These are phyloP conservation scores for Vidua macroura DNA, from an alignment of 2,113 vertebrate genomes.

Conservation along the genomic window DNA sequence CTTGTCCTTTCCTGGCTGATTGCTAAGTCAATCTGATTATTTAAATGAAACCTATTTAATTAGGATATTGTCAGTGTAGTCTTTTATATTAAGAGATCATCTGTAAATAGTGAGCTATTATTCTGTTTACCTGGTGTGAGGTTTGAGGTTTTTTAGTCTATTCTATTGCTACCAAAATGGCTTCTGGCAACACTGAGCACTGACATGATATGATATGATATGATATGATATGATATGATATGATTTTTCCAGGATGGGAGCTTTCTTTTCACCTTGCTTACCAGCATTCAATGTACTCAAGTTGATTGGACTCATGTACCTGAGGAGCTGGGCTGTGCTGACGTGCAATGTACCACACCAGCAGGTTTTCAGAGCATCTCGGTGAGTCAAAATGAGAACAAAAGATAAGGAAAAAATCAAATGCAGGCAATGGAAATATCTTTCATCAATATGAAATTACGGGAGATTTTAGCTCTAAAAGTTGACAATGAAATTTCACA, in stretches of 20 bases:
- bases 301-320: slow-evolving; percentile 95
- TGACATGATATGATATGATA: not conserved
- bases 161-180: not conserved
- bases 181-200: not conserved
- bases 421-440: not conserved
- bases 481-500: not conserved
- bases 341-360: slow-evolving; percentile 98
- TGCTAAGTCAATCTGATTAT: not conserved
- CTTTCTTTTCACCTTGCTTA: slow-evolving; percentile 97
- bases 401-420: not conserved
- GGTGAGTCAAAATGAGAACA: slow-evolving; percentile 71
- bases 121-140: not conserved
- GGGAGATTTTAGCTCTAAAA: not conserved
- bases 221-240: not conserved
- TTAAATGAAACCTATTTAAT: not conserved
- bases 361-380: slow-evolving; percentile 96
- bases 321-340: slow-evolving; percentile 96
- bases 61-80: not conserved
- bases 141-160: not conserved
- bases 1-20: not conserved
- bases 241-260: slow-evolving; percentile 88
- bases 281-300: slow-evolving; percentile 97
- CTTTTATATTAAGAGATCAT: not conserved
- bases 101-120: not conserved
- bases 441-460: not conserved